phyloP scores from a whole-genome alignment of 2,797 vertebrate species.

The Gallirallus australis region DNA sequence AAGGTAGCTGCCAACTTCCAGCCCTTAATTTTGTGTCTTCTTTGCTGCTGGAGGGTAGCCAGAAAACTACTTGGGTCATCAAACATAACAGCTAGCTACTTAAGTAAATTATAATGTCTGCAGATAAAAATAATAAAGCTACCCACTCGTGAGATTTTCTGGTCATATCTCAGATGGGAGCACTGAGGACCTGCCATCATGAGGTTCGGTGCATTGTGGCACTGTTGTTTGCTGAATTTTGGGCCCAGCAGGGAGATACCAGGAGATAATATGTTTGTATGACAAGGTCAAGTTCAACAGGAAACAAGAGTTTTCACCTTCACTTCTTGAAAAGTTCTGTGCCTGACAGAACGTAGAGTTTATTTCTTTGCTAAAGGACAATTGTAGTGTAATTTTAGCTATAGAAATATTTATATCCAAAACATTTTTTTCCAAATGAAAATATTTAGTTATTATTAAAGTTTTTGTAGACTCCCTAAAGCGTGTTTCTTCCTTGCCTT shows the following conservation, averaged over 20 bases:
- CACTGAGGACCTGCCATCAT: neutral
- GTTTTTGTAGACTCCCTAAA: neutral
- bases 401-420: neutral
- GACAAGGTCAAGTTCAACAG: neutral
- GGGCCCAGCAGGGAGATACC: neutral
- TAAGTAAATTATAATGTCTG: slow-evolving; percentile 21
- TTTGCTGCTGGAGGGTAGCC: slow-evolving; percentile 22
- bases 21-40: slow-evolving; percentile 27
- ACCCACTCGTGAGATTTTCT: slow-evolving; percentile 27
- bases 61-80: slow-evolving; percentile 47
- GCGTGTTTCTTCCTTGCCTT: neutral
- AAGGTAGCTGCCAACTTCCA: slow-evolving; percentile 46
- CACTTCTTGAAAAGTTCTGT: neutral
- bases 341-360: neutral
- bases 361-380: neutral
- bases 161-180: neutral
- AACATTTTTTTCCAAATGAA: neutral
- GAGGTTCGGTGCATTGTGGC: neutral
- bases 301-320: neutral
- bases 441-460: neutral
- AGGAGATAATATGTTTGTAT: neutral
- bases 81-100: slow-evolving; percentile 29
- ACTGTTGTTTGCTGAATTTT: neutral
- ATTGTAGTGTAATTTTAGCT: neutral
- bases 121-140: neutral